phyloP scores from a whole-genome alignment of 2,888 invertebrate species.

The Megastigmus dorsalis region DNA sequence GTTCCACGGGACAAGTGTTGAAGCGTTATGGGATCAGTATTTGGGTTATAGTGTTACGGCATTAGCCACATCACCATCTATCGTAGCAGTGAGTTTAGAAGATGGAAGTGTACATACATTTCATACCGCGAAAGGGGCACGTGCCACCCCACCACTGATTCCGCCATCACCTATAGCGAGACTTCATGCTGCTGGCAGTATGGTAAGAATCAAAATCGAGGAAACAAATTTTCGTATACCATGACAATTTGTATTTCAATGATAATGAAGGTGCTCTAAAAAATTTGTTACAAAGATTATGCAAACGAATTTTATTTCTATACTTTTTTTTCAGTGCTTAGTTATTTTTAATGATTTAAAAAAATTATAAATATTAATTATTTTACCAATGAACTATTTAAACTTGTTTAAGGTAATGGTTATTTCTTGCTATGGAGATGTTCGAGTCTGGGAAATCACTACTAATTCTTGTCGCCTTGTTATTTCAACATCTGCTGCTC shows the following conservation, averaged over 20 bases:
- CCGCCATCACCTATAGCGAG: slow-evolving; percentile 71
- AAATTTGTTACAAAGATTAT: too few species aligned
- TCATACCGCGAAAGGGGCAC: slow-evolving; percentile 69
- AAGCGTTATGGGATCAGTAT: slow-evolving; percentile 71
- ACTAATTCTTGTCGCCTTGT: slow-evolving; percentile 66
- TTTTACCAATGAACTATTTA: background rate
- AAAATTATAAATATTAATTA: slow-evolving; percentile 2
- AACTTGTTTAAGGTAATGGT: slow-evolving; percentile 69
- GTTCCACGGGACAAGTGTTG: slow-evolving; percentile 69
- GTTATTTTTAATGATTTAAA: background rate
- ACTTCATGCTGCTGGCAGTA: slow-evolving; percentile 70
- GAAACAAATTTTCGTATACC: too few species aligned
- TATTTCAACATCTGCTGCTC: slow-evolving; percentile 70
- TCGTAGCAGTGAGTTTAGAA: slow-evolving; percentile 69
- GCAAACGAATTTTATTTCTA: too few species aligned
- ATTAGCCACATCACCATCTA: slow-evolving; percentile 70
- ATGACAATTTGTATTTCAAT: too few species aligned
- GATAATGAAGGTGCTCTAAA: too few species aligned
- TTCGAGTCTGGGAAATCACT: slow-evolving; percentile 73
- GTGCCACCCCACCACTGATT: slow-evolving; percentile 69
- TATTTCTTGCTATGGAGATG: slow-evolving; percentile 71
- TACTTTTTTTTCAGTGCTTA: too few species aligned
- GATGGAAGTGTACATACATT: slow-evolving; percentile 71
- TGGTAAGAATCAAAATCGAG: too few species aligned
- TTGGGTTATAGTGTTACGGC: slow-evolving; percentile 71